A percentile compares a stretch with the other conserved stretches of the same genome.
Evolutionary conservation across 1,140 invertebrate species (phyloP).

Genomic region (Vanessa tameamea): DNA sequence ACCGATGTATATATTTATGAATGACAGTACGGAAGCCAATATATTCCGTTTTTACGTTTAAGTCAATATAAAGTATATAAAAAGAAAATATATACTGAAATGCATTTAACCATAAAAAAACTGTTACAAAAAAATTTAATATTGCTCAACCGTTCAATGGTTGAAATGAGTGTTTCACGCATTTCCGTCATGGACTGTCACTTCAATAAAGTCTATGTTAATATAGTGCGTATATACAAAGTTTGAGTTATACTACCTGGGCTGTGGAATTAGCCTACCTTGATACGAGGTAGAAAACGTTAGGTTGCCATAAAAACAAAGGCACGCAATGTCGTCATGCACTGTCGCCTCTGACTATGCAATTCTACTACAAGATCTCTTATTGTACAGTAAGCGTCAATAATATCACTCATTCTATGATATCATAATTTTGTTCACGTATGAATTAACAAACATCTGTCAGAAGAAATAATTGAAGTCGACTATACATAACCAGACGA

Average conservation of each 20-base stretch:
- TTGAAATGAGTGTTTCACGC: not conserved
- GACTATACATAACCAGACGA: conserved; percentile 1
- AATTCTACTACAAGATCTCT: not conserved
- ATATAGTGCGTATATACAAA: too few species aligned
- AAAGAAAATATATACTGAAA: not conserved
- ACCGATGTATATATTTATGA: too few species aligned
- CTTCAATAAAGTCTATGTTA: not conserved
- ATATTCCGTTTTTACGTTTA: not conserved
- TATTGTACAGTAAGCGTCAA: not conserved
- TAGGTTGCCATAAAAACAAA: not conserved
- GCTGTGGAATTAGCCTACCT: not conserved
- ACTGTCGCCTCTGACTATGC: not conserved
- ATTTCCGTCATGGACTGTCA: conserved; percentile 10
- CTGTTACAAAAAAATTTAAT: conserved; percentile 3
- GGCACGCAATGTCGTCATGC: conserved; percentile 5
- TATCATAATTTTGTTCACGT: not conserved
- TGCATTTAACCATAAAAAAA: conserved; percentile 4
- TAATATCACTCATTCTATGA: not conserved
- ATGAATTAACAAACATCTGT: not conserved
- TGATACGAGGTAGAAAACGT: conserved; percentile 1
- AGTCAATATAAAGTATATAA: not conserved
- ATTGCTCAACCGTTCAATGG: conserved; percentile 9
- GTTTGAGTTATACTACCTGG: not conserved
- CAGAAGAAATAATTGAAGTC: not conserved
- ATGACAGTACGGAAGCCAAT: not conserved